Base-by-base conservation (phyloP, 2,113 vertebrate species). In the Poeciliopsis retropinna region DNA sequence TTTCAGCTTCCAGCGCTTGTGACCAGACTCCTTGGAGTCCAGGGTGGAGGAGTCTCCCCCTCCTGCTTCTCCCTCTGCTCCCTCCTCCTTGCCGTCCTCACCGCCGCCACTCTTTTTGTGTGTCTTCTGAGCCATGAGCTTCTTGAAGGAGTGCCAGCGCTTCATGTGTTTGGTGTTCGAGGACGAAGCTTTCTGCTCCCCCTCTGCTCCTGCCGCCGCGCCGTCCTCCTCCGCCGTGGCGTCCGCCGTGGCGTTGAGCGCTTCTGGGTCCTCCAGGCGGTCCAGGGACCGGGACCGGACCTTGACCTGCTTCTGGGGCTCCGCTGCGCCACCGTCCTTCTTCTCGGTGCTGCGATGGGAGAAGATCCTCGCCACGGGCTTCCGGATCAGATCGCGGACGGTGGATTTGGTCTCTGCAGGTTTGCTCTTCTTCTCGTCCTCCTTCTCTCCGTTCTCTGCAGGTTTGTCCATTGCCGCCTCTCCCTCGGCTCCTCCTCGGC, bases 141-240 rank as follows among this genome's bases (percentile, higher is more conserved):
- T 95, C 89, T 95, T 95, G 77, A 95, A 95, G 76, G 95, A 95
- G 81, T 95, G 94, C 95, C 95, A 95, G 81, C 94, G 94, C 73
- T 86, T 94, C 91, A 95, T 91, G 85, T 94, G 93, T 88, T 94
- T 95, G 27, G 93, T 83, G 61, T 90, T 22, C 4, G 89, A 84
- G 31, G 89, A 76, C 0, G 89, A 74, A n/a, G 88, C 83, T 73
- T 93, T 94, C 71, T 93, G 90, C 41, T 95, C 93, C 3, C n/a
- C 92, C 30, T 92, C 90, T 32, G 78, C 82, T 0, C 47, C 81
- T 62, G 67, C 87, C 0, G 80, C 86, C 1, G 73, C 86, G 2
- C 22, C 89, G 62, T 64, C 79, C 54, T 94, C 94, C 67, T 92
- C 91, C 4, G 72, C 30, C 22, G 82, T 64, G 76, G 90, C 87